Base-by-base conservation (phyloP, 2,113 vertebrate species). In the Grantiella picta region DNA sequence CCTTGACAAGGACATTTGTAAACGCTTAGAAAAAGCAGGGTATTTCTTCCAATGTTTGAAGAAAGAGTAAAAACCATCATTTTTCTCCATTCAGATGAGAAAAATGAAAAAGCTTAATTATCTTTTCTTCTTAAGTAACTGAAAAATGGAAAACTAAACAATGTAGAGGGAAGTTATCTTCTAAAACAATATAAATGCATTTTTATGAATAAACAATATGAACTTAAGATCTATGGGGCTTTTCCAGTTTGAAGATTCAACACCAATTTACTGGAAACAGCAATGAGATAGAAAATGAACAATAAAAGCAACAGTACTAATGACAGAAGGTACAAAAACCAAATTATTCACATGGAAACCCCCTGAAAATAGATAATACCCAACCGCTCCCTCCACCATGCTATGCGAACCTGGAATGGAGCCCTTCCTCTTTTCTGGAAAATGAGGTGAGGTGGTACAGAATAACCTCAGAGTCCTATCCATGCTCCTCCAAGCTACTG, bases 361-460 rank as follows among this genome's bases (percentile, higher is more conserved):
- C 38, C 15, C 54, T 53, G 12, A 53, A 64, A 61, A 9, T 7
- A 28, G 38, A 60, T 9, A 45, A 36, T 33, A 45, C 18, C 18
- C 38, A 45, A 10, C 18, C 1, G 0, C 18, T 69, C 28, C 15
- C 47, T 78, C n/a, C 2, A 10, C 54, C 54, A 19, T 0, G 0
- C 23, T 38, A 9, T 33, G 45, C 53, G 0, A 0, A 29, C 28
- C 53, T 1, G 0, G 19, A 78, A 53, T 10, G 28, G 28, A 86
- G 45, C 8, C 9, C 12, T 69, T 86, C 73, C 53, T 54, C 12
- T 53, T 45, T 18, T 33, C 45, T 45, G 28, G 45, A 69, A 53
- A 60, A 53, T 12, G 8, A 20, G 60, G 15, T 33, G 72, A 45
- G 23, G 15, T 69, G 73, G 19, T 38, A 69, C 28, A 53, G 47